A percentile compares a stretch with the other conserved stretches of the same genome.
Evolutionary conservation across 1,140 invertebrate species (phyloP).

Genomic region (Delia radicum): DNA sequence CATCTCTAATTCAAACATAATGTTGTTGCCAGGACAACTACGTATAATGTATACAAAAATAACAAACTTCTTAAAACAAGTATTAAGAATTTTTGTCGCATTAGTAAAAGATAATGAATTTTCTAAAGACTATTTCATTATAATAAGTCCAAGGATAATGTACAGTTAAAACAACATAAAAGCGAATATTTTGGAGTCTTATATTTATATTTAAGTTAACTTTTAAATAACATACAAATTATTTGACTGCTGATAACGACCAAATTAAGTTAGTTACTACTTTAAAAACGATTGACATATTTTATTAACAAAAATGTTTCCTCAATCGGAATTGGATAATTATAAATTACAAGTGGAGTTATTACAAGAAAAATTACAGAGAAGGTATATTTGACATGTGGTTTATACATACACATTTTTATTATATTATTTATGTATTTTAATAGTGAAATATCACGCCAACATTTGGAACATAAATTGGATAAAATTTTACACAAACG

Average conservation of each 20-base stretch:
- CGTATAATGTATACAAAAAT: neutral
- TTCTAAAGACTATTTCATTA: neutral
- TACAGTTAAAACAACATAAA: neutral
- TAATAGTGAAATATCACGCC: constrained; percentile 48
- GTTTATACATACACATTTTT: too few relatives aligned
- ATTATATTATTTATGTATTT: neutral
- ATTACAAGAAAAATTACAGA: constrained; percentile 49
- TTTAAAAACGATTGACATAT: neutral
- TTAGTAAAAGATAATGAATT: neutral
- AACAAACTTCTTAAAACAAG: neutral
- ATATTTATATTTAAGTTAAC: too few relatives aligned
- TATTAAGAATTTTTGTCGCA: neutral
- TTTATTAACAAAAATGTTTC: constrained; percentile 38
- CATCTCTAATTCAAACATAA: too few relatives aligned
- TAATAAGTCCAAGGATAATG: neutral
- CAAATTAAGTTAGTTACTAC: neutral
- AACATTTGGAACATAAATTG: constrained; percentile 52
- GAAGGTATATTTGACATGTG: constrained; percentile 36
- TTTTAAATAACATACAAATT: neutral
- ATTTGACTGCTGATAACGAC: neutral
- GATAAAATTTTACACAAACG: constrained; percentile 50
- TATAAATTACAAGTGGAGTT: constrained; percentile 54
- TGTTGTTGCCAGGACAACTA: neutral
- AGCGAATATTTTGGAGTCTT: neutral
- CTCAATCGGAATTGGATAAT: constrained; percentile 51